Evolutionary conservation across 1,140 invertebrate species (phyloP).

Genomic region (Drosophila tropicalis): DNA sequence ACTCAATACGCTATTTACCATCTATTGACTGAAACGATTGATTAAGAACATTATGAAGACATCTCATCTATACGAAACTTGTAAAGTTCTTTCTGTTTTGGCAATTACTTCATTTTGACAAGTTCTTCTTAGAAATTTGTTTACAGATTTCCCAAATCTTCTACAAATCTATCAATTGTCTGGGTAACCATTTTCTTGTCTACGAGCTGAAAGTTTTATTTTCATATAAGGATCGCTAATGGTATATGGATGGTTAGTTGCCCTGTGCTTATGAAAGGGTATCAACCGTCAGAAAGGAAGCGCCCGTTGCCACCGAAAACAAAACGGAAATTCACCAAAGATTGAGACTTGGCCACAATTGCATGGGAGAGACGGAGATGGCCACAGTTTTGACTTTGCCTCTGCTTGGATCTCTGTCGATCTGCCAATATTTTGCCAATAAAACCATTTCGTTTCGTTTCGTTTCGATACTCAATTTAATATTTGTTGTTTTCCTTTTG

Average conservation of each 20-base stretch:
- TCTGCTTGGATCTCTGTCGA: not conserved
- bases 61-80: too few species aligned
- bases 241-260: not conserved
- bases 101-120: too few species aligned
- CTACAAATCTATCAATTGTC: too few species aligned
- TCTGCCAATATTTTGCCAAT: constrained; percentile 66
- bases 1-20: not conserved
- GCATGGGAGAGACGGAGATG: constrained; percentile 6
- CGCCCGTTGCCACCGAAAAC: constrained; percentile 22
- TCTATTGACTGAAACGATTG: too few species aligned
- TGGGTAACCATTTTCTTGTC: too few species aligned
- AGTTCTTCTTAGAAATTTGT: too few species aligned
- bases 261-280: not conserved
- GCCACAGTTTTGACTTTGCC: not conserved
- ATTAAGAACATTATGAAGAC: too few species aligned
- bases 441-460: constrained; percentile 67
- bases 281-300: constrained; percentile 26
- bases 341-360: constrained; percentile 6
- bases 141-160: too few species aligned
- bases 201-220: too few species aligned
- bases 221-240: too few species aligned
- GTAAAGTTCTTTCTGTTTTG: too few species aligned
- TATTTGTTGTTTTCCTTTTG: constrained; percentile 35
- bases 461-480: constrained; percentile 70
- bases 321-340: not conserved